phyloP scores from a whole-genome alignment of 2,113 vertebrate species.

The Microcebus tavaratra region DNA sequence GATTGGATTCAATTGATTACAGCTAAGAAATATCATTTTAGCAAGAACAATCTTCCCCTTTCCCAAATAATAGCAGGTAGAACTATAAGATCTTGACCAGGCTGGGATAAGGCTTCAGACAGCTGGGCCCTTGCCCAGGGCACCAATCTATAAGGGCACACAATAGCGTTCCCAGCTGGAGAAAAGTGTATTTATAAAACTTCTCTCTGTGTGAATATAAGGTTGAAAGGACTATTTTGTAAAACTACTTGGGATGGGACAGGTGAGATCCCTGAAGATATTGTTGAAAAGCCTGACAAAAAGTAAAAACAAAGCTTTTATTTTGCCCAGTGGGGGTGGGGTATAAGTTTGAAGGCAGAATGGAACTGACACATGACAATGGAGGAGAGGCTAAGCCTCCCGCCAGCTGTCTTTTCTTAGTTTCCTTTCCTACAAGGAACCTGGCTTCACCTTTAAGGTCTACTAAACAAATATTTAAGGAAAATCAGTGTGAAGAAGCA shows the following conservation, averaged over 20 bases:
- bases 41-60: background rate
- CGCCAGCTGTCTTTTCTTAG: background rate
- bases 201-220: background rate
- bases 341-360: background rate
- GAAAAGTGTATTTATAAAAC: slow-evolving; percentile 16
- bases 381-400: background rate
- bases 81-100: background rate
- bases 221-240: background rate
- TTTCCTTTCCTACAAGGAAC: background rate
- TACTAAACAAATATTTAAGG: background rate
- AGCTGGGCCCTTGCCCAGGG: background rate
- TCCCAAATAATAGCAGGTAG: background rate
- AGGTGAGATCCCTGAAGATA: background rate
- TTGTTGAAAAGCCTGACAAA: background rate
- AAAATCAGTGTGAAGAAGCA: background rate
- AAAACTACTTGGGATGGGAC: background rate
- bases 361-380: background rate
- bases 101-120: background rate
- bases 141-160: background rate
- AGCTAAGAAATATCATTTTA: slow-evolving; percentile 8
- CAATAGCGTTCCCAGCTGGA: background rate
- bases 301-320: background rate
- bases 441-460: background rate
- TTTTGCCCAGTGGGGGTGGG: background rate
- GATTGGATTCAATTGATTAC: background rate